Evolutionary conservation across 1,140 invertebrate species (phyloP), one percentile per base, ranked within the genome.

Genomic region (Drosophila orena): DNA sequence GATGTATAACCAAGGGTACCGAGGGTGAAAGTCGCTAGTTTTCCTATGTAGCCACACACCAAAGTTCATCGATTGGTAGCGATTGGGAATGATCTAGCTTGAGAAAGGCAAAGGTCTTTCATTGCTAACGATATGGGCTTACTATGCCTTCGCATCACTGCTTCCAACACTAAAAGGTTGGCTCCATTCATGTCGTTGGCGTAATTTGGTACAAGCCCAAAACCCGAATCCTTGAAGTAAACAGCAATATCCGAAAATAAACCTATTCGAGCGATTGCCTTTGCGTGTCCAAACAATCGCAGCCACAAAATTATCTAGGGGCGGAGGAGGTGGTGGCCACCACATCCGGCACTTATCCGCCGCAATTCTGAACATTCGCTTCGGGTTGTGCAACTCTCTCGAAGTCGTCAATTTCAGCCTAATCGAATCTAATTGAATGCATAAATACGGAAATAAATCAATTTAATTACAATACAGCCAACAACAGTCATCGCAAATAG

Each of bases 171-270:
- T 8, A 17, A 15, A 20, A 37, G 44, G 61, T 73, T 54, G 60
- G 42, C 46, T 76, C 30, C 46, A 76, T 76, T 76, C 71, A 76
- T 76, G 72, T 76, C 72, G 46, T 75, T 40, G 68, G 17, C 27
- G 53, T 71, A 71, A 71, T 71, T 70, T 70, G 50, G 50, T 71
- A 55, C 62, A 72, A 72, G 59, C 58, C 37, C 60, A 46, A 66
- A 55, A 76, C 62, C 46, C 56, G 47, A 83, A 79, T 66, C 83
- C 83, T 65, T 79, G 79, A 86, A 86, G 83, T 88, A 83, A 79
- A 77, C 83, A 86, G 55, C 71, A 69, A 88, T 81, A 72, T 88
- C 79, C 79, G 59, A 89, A 88, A 88, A 89, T 88, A 88, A 86
- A 86, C 74, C 50, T 49, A 81, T 81, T 74, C 52, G 66, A 76